A percentile compares a stretch with the other conserved stretches of the same genome.
Evolutionary conservation across 2,113 vertebrate genomes (phyloP).

Genomic region (Caranx ignobilis): DNA sequence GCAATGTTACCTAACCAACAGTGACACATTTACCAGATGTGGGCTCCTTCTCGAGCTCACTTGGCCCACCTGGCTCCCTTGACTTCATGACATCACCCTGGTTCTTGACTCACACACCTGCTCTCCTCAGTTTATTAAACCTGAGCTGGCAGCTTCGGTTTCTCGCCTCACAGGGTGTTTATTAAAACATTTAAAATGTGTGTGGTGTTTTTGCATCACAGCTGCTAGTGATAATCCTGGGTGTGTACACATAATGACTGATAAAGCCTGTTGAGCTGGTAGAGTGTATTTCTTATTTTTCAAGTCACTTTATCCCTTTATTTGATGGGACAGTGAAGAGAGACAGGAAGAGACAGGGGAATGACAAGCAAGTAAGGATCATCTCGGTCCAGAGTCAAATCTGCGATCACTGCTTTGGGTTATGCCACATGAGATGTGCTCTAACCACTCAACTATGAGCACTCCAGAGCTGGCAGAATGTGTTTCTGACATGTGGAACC

Average conservation of each 20-base stretch:
- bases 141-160: not conserved
- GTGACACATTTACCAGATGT: conserved; percentile 36
- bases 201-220: conserved; percentile 4
- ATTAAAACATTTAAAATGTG: not conserved
- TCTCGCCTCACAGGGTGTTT: conserved; percentile 12
- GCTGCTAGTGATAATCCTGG: not conserved
- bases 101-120: conserved; percentile 42
- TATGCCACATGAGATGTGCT: too few relatives aligned
- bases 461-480: not conserved
- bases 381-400: too few relatives aligned
- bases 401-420: too few relatives aligned
- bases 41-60: conserved; percentile 2
- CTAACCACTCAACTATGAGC: too few relatives aligned
- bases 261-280: not conserved
- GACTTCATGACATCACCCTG: conserved; percentile 10
- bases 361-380: too few relatives aligned
- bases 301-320: too few relatives aligned
- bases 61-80: conserved; percentile 28
- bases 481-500: not conserved
- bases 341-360: too few relatives aligned
- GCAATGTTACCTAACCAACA: conserved; percentile 9
- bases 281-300: not conserved
- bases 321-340: too few relatives aligned
- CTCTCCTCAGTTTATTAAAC: conserved; percentile 28
- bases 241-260: not conserved